Conservation (phyloP, 2,888 invertebrate genomes). For the Cyclophora albipunctata region DNA sequence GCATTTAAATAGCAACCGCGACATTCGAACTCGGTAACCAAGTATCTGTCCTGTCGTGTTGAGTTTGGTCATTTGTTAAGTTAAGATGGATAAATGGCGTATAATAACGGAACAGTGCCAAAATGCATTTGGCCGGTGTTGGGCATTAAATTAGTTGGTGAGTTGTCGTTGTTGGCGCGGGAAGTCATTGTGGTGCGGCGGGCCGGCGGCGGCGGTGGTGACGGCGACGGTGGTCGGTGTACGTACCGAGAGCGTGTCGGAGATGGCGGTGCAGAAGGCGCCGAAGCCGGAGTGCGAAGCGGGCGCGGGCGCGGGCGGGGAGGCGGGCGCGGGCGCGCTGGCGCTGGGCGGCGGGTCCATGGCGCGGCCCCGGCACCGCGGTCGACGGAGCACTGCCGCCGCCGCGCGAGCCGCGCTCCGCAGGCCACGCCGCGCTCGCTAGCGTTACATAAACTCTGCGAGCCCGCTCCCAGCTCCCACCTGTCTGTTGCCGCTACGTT, state of each 20-base stretch:
- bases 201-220: conserved; percentile 18
- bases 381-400: conserved; percentile 61
- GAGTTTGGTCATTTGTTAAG: conserved; percentile 27
- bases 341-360: conserved; percentile 60
- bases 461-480: conserved; percentile 59
- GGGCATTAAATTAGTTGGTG: conserved; percentile 26
- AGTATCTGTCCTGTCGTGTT: background rate
- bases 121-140: conserved; percentile 38
- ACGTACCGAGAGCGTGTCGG: conserved; percentile 71
- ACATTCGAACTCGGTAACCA: conserved; percentile 25
- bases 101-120: conserved; percentile 33
- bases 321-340: conserved; percentile 38
- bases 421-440: conserved; percentile 33
- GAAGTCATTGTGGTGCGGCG: conserved; percentile 11
- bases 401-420: conserved; percentile 18
- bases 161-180: conserved; percentile 10
- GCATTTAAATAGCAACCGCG: conserved; percentile 53
- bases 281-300: conserved; percentile 57
- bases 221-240: conserved; percentile 19
- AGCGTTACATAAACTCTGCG: conserved; percentile 57
- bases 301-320: conserved; percentile 29
- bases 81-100: conserved; percentile 26
- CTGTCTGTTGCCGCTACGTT: conserved; percentile 65
- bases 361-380: conserved; percentile 48
- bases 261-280: conserved; percentile 71